Evolutionary conservation across 1,140 invertebrate genomes (phyloP).

Genomic region (Diachasma alloeum): DNA sequence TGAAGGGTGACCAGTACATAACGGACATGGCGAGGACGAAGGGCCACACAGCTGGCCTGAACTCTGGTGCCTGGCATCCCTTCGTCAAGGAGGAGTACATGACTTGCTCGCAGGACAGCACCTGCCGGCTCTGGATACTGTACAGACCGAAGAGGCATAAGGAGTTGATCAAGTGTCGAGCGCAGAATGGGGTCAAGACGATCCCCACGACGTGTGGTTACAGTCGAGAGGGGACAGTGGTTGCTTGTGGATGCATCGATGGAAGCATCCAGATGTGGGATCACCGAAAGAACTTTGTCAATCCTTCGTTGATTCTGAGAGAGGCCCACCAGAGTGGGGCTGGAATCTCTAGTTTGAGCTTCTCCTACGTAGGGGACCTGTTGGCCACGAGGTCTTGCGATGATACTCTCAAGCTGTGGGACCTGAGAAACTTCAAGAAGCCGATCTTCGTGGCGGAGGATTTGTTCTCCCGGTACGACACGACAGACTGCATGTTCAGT

Average conservation of each 20-base stretch:
- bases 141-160: neutral
- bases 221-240: slow-evolving; percentile 86
- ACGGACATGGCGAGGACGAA: slow-evolving; percentile 94
- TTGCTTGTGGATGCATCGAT: slow-evolving; percentile 92
- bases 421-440: slow-evolving; percentile 84
- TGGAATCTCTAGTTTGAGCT: slow-evolving; percentile 86
- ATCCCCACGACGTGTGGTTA: slow-evolving; percentile 86
- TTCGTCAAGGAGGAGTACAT: slow-evolving; percentile 91
- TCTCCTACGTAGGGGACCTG: slow-evolving; percentile 86
- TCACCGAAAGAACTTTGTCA: slow-evolving; percentile 83
- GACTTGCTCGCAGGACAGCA: slow-evolving; percentile 82
- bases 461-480: slow-evolving; percentile 87
- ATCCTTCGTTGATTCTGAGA: slow-evolving; percentile 79
- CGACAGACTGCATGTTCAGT: slow-evolving; percentile 93
- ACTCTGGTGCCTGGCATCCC: slow-evolving; percentile 94
- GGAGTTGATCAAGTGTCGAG: slow-evolving; percentile 85
- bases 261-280: slow-evolving; percentile 99
- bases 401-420: slow-evolving; percentile 96
- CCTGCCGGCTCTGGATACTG: neutral
- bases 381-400: slow-evolving; percentile 88
- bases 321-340: slow-evolving; percentile 83
- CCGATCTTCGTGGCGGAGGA: slow-evolving; percentile 74
- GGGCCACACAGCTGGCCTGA: slow-evolving; percentile 93
- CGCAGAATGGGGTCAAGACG: slow-evolving; percentile 87
- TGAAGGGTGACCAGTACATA: slow-evolving; percentile 97